Evolutionary conservation across 2,888 invertebrate genomes (phyloP).

Genomic region (Protophormia terraenovae): DNA sequence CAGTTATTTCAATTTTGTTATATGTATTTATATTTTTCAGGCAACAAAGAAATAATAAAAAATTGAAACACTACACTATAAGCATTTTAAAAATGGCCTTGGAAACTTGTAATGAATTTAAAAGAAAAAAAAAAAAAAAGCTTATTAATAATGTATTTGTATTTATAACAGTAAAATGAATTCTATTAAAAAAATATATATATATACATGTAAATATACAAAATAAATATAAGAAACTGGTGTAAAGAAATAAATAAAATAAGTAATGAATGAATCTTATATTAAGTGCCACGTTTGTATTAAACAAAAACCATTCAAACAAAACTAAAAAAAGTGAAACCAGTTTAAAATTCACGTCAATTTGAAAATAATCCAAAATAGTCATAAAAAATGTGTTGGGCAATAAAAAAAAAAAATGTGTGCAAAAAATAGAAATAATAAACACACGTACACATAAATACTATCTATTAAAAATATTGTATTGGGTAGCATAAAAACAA

Average conservation of each 20-base stretch:
- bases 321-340: constrained; percentile 37
- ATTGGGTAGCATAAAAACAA: too few relatives aligned
- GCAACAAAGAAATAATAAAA: neutral
- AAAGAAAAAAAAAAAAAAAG: neutral
- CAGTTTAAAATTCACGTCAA: constrained; percentile 19
- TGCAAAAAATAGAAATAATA: constrained; percentile 6
- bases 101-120: constrained; percentile 15
- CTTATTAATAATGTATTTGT: neutral
- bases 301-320: neutral
- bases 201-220: neutral
- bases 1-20: neutral
- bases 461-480: too few relatives aligned
- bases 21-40: too few relatives aligned
- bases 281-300: constrained; percentile 40
- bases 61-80: neutral
- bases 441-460: neutral
- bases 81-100: constrained; percentile 42
- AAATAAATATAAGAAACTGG: neutral
- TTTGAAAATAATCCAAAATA: neutral
- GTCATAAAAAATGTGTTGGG: neutral
- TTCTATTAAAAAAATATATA: neutral
- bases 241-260: neutral
- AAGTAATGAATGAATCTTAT: neutral
- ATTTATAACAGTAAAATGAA: neutral
- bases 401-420: constrained; percentile 18